Base-by-base conservation (phyloP, 2,888 invertebrate species). In the Didymodactylos carnosus region DNA sequence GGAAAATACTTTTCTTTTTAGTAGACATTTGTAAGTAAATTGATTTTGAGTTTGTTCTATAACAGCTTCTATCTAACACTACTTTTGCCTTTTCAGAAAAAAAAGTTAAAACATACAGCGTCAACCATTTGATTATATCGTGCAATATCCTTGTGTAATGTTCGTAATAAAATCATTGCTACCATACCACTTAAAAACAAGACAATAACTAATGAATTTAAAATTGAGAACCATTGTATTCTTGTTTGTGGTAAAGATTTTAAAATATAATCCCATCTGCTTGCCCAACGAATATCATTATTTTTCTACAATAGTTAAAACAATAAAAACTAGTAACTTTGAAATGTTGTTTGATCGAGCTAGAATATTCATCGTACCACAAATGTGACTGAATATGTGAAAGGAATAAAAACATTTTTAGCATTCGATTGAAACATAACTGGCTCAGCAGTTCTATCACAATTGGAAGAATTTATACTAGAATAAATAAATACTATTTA, bases 141-240 rank as follows among this genome's bases (percentile, higher is more conserved):
- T 7, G 97, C 95, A 79, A 99, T 97, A 84, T 98, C 98, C 83
- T 95, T 94, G 83, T 98, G 95, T 76, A 98, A 85, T 0, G 97
- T 98, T 76, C 97, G 87, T 78, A 98, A 84, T 84, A 98, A 87
- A 80, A 98, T 98, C 97, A 98, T 98, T 39, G 95, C 97, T 23
- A 98, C 94, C 97, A 98, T 98, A 78, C 97, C 98, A 78, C 94
- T 93, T 27, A 98, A 86, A 85, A 98, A 98, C 41, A 94, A 85
- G 3, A 94, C 94, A 78, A 98, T 98, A 75, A 98, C 94, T 79
- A 98, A 86, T 0, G 95, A 95, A 84, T 98, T 98, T 76, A 98
- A 86, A 80, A 98, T 98, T 77, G 94, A 83, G 83, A 97, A 95
- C 97, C 95, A 97, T 83, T 97, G 95, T 79, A 97, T 95, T 82